Conservation (phyloP, 2,113 vertebrate species). For the Cochlearius cochlearius region DNA sequence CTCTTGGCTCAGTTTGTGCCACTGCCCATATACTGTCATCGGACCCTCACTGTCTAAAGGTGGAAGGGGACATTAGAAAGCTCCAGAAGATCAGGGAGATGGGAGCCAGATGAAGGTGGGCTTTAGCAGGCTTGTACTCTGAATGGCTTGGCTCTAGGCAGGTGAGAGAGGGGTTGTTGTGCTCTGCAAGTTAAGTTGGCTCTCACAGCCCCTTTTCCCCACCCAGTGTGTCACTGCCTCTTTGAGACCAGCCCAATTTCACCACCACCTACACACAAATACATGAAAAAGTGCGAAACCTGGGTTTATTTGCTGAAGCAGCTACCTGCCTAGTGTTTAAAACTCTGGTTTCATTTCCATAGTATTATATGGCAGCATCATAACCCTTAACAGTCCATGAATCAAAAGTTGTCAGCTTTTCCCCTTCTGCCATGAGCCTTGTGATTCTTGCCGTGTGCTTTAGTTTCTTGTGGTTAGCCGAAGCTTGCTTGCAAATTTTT, state of each 20-base stretch:
- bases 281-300: not conserved
- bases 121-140: not conserved
- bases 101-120: not conserved
- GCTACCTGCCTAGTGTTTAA: not conserved
- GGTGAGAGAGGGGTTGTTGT: fast-evolving
- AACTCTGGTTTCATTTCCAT: not conserved
- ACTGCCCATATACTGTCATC: not conserved
- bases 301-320: not conserved
- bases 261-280: not conserved
- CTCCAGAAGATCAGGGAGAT: not conserved
- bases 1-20: not conserved
- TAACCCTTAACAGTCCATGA: not conserved
- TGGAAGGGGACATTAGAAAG: not conserved
- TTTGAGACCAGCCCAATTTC: not conserved
- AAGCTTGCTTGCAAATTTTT: slow-evolving; percentile 50
- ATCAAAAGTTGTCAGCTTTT: slow-evolving; percentile 34
- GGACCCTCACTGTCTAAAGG: not conserved
- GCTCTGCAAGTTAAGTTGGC: fast-evolving
- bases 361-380: not conserved
- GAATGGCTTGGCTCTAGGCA: not conserved
- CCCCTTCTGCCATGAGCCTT: not conserved
- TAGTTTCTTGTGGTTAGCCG: slow-evolving; percentile 4
- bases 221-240: not conserved
- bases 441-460: not conserved
- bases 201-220: not conserved